Percentiles rank a stretch among this genome's conserved stretches.
These are phyloP conservation scores for Olivierus martensii DNA, from an alignment of 1,140 invertebrate genomes.

Conservation along the genomic window DNA sequence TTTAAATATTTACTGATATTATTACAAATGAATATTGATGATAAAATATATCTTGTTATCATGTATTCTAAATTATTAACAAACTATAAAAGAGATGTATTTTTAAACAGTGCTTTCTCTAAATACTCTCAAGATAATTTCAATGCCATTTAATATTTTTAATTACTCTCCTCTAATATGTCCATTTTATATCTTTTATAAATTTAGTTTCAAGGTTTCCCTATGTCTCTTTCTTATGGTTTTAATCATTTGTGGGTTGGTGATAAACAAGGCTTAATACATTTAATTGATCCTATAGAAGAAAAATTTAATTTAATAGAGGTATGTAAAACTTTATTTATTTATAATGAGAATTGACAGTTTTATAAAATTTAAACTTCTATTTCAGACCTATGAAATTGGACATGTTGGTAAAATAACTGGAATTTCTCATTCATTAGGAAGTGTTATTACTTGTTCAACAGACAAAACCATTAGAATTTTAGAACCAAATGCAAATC, in stretches of 20 bases:
- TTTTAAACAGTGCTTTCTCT: too few relatives aligned
- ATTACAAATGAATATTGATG: too few relatives aligned
- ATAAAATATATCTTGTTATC: too few relatives aligned
- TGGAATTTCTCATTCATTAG: constrained; percentile 13
- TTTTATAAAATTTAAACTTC: not conserved
- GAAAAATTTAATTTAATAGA: constrained; percentile 26
- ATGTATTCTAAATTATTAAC: too few relatives aligned
- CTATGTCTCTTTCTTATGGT: constrained; percentile 25
- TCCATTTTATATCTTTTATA: too few relatives aligned
- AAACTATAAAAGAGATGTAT: too few relatives aligned
- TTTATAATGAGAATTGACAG: not conserved
- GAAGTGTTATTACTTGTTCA: constrained; percentile 13
- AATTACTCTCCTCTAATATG: too few relatives aligned
- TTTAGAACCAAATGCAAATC: constrained; percentile 13
- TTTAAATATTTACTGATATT: too few relatives aligned
- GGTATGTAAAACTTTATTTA: constrained; percentile 13
- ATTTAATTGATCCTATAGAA: constrained; percentile 26
- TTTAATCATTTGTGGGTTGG: constrained; percentile 28
- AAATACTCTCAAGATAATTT: too few relatives aligned
- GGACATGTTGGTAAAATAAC: constrained; percentile 12
- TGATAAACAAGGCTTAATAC: constrained; percentile 26
- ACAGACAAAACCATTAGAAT: constrained; percentile 16
- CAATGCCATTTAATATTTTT: too few relatives aligned
- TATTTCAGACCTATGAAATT: constrained; percentile 6
- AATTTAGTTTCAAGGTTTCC: constrained; percentile 13